Base-by-base conservation (phyloP, 2,888 invertebrate species). In the Notodonta dromedarius region DNA sequence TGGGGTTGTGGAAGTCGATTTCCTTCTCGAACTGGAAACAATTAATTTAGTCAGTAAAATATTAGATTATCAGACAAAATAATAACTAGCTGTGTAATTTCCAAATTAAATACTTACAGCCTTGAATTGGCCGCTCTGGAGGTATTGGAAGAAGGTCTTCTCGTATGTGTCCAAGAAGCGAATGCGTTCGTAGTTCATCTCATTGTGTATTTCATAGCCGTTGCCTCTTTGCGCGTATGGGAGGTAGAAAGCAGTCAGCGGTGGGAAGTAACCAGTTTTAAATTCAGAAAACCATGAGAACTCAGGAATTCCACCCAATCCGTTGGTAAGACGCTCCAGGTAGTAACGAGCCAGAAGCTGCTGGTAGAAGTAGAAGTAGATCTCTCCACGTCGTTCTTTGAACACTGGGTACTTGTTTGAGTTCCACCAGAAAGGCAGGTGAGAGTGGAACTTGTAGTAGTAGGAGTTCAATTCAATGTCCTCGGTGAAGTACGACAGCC, bases 281-380 rank as follows among this genome's bases (percentile, higher is more conserved):
- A 89, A 85, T 0, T 96, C 95, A 60, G 95, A 93, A 87, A 94
- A 96, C 92, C 94, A 95, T 9, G 95, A 94, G 79, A 96, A 94
- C 16, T 94, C 91, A 12, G 94, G 93, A 66, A 96, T 94, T 57
- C 94, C 94, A 16, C 95, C 95, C 68, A 96, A 77, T 40, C 94
- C 95, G 73, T 96, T 95, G 46, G 95, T 93, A 59, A 96, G 86
- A 84, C 96, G 95, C 79, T 96, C 96, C 78, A 96, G 84, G 78
- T 95, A 95, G 91, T 96, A 96, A 78, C 96, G 95, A 65, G 96
- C 95, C 74, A 96, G 79, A 13, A 96, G 78, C 83, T 96, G 96
- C 77, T 96, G 95, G 80, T 96, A 95, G 79, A 94, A 91, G 89
- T 94, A 95, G 82, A 95, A 94, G 90, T 94, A 96, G 32, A 94